These are phyloP conservation scores for Pterois miles DNA, from an alignment of 2,797 vertebrate genomes.

Conservation along the genomic window DNA sequence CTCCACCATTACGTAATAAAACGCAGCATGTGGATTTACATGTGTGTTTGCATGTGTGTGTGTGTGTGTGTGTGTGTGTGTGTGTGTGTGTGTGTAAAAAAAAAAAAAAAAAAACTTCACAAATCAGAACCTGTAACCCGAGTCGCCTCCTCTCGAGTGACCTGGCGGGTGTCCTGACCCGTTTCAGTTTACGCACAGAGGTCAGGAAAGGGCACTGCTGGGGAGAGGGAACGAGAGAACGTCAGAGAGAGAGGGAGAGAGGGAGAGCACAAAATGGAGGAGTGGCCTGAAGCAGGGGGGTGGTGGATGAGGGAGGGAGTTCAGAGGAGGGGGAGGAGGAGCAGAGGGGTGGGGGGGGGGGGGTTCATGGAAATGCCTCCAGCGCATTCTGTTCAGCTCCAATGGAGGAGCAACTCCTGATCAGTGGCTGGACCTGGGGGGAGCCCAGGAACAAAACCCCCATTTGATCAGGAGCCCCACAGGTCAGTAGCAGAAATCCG, in stretches of 20 bases:
- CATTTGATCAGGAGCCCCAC: conserved; percentile 71
- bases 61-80: neutral
- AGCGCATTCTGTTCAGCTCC: conserved; percentile 79
- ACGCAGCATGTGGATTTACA: conserved; percentile 30
- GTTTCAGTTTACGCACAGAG: conserved; percentile 79
- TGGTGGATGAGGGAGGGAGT: conserved; percentile 46
- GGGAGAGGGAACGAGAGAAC: conserved; percentile 58
- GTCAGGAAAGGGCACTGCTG: conserved; percentile 80
- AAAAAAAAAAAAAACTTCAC: conserved; percentile 17
- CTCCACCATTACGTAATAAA: conserved; percentile 37
- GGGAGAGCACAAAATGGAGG: conserved; percentile 74
- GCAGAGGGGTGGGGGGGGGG: conserved; percentile 33
- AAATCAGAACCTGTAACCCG: conserved; percentile 60
- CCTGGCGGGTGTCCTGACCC: conserved; percentile 75
- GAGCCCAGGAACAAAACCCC: conserved; percentile 57
- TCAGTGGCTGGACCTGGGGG: conserved; percentile 55
- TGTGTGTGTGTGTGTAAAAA: neutral
- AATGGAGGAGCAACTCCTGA: conserved; percentile 75
- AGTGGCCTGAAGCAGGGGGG: conserved; percentile 62
- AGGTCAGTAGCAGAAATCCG: conserved; percentile 68
- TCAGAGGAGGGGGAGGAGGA: conserved; percentile 42
- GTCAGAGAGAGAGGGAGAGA: conserved; percentile 41
- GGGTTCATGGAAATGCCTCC: conserved; percentile 76
- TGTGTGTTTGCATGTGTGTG: conserved; percentile 2
- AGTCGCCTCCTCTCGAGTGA: conserved; percentile 68